Evolutionary conservation across 2,113 vertebrate genomes (phyloP), one percentile per base, ranked within the genome.

Genomic region (Salvelinus sp.): DNA sequence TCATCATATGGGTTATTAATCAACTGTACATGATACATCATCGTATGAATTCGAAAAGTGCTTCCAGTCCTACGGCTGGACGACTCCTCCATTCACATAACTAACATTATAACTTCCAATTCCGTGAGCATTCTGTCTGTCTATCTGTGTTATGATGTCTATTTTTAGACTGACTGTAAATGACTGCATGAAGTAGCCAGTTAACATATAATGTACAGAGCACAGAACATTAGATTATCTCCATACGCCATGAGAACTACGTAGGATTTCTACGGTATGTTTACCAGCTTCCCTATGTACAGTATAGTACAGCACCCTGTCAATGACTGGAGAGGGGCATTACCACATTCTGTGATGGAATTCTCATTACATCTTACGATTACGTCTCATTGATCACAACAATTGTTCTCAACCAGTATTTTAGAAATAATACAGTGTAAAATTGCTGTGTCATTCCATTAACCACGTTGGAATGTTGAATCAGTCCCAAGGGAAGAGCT

Each of bases 111-210:
- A 44, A 44, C 9, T 44, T 44, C 38, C 2, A 9, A 44, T 44
- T 44, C 9, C 10, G 38, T 44, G 38, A 44, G 38, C 2, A 14
- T 30, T 60, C 1, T 28, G 27, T 38, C 7, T 63, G 20, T 25
- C 62, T 62, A n/a, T 62, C 18, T 22, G 54, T 57, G 14, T 57
- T 57, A 57, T 28, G 50, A 72, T 72, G 57, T 38, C 33, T 33
- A 60, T n/a, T 72, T 72, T 62, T 72, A 38, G 20, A 62, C n/a
- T 71, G 70, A 71, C 71, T 20, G 20, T 72, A 72, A 72, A 72
- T 33, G 57, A 22, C 14, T 57, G 70, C 57, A 23, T 72, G 12
- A 72, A 72, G 71, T 30, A 20, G 57, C 30, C 30, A 33, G 57
- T 72, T 72, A 62, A 2, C 25, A 57, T 25, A 33, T 72, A 72